Percentiles rank a stretch among this genome's conserved stretches.
These are phyloP conservation scores for Steinernema carpocapsae DNA, from an alignment of 2,888 invertebrate species.

Conservation along the genomic window DNA sequence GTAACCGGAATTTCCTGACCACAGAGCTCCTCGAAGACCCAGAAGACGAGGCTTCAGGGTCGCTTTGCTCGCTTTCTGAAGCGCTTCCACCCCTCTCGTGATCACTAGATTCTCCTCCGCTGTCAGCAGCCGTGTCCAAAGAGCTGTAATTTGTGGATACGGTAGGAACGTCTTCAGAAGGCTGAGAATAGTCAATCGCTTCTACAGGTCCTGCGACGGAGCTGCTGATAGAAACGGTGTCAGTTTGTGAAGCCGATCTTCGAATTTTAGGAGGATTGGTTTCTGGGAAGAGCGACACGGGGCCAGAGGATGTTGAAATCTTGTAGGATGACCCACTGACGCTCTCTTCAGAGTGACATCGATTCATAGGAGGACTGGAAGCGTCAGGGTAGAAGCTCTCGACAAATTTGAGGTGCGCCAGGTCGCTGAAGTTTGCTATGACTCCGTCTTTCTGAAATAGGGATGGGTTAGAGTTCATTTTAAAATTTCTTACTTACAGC, in stretches of 20 bases:
- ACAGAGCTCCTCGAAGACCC: conserved; percentile 11
- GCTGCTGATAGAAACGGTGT: neutral
- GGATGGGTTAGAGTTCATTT: too few relatives aligned
- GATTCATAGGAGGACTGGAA: neutral
- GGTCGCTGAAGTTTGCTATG: conserved; percentile 6
- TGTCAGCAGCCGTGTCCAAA: neutral
- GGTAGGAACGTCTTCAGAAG: neutral
- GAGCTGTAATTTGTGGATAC: too few relatives aligned
- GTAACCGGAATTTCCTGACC: conserved; percentile 12
- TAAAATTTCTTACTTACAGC: neutral
- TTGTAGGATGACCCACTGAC: neutral
- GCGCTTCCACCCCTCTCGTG: neutral
- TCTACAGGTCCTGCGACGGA: neutral
- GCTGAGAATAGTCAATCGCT: neutral
- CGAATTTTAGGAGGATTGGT: neutral
- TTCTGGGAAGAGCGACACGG: too few relatives aligned
- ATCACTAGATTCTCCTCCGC: neutral
- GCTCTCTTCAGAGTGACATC: conserved; percentile 18
- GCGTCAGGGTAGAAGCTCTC: conserved; percentile 12
- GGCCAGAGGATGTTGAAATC: neutral
- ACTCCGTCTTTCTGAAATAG: conserved; percentile 16
- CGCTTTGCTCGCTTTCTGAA: conserved; percentile 8
- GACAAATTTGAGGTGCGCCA: neutral
- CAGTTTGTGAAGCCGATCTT: conserved; percentile 5
- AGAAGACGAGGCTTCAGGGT: conserved; percentile 13